Base-by-base conservation (phyloP, 2,797 vertebrate genomes). In the Acrossocheilus fasciatus region DNA sequence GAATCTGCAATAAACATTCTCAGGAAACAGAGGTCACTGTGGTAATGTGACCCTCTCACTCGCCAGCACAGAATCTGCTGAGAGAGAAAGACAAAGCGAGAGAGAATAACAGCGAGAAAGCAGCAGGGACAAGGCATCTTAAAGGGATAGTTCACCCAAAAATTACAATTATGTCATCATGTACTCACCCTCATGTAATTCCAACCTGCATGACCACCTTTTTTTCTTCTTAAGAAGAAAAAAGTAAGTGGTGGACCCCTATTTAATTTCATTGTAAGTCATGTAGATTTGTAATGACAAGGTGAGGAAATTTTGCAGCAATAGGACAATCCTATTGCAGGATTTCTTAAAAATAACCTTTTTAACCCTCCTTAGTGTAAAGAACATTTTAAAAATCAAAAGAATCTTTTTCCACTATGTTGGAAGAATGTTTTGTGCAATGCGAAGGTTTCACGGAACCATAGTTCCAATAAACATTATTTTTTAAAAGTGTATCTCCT, bases 21-120 rank as follows among this genome's bases (percentile, higher is more conserved):
- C n/a, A 57, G 84, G 36, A 59, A 72, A 72, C 50, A 72, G 84
- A 79, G 84, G 50, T 79, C 76, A 79, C 76, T 72, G 75, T 41
- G 57, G 59, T 79, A 85, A 84, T 78, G 36, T 78, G 30, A 78
- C 47, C 74, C 64, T 20, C 7, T 77, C 66, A 36, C 64, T 36
- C 10, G 6, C 62, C 45, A 72, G n/a, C 17, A 45, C 26, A 43
- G 12, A 80, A 78, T 68, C 30, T 1, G 52, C 66, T 79, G 66
- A 62, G 41, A 68, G 12, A 36, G 62, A 69, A n/a, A 52, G 41
- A 47, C 23, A 30, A 54, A 64, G 39, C 7, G 34, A 82, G 30
- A 81, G 30, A 70, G 12, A 69, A 69, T 34, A 47, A 47, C 41
- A 68, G 45, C 0, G 34, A 68, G 34, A 36, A 36, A 68, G 17